Evolutionary conservation across 2,113 vertebrate species (phyloP), one percentile per base, ranked within the genome.

Genomic region (Sinosuthora webbiana): DNA sequence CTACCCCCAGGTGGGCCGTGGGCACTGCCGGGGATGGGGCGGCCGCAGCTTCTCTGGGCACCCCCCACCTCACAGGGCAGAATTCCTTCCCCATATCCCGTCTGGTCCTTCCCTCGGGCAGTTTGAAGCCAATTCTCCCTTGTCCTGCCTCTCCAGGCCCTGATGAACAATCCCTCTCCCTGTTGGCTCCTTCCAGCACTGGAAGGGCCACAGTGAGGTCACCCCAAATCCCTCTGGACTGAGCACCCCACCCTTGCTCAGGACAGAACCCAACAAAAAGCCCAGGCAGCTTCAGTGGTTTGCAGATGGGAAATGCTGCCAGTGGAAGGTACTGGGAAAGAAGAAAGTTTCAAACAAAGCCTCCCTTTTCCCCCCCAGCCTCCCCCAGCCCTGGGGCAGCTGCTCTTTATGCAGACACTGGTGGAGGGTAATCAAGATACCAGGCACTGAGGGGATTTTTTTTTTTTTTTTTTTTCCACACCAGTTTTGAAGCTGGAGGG

Each of bases 231-330:
- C 28, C 16, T 45, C 63, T 53, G 42, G 3, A 2, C 37, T 37
- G 53, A 17, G 0, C 71, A 7, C 15, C 64, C 55, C 60, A 57
- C 2, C 53, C 24, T 0, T 2, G 28, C 1, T 30, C 56, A 63
- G 47, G 37, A 24, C 79, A 33, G 7, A 10, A 50, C 74, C 39
- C 77, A n/a, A 1, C 23, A 25, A 63, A 76, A 44, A 5, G 0
- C 5, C 3, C 1, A 9, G 49, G 15, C 3, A 4, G 2, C 21
- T 63, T 18, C 6, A 37, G 2, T 1, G 5, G 42, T 20, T 4
- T 60, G 17, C 33, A n/a, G 73, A 24, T 21, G 56, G 45, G 33
- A 52, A 88, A n/a, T 13, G 6, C 17, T n/a, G 53, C 20, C 7
- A 70, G 60, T 3, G 23, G 60, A 56, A 85, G 65, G 65, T 27